Percentiles rank a stretch among this genome's conserved stretches.
Conservation (phyloP, 2,888 invertebrate species). For the Yponomeuta evonymella region DNA sequence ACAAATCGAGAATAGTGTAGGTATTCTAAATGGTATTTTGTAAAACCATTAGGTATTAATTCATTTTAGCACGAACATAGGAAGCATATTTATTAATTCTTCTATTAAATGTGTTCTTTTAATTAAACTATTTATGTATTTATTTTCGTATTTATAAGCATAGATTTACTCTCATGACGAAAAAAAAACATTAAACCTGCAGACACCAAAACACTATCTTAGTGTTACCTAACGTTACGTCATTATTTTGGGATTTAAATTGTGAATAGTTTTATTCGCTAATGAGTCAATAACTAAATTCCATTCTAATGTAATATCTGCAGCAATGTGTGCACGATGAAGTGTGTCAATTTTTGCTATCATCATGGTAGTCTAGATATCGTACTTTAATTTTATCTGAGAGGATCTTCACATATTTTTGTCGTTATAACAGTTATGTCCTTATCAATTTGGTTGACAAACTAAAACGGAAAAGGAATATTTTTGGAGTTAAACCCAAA, state of each 20-base stretch:
- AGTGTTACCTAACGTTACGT: not conserved
- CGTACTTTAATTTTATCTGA: not conserved
- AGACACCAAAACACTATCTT: not conserved
- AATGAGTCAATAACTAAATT: not conserved
- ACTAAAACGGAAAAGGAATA: no score
- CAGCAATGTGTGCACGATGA: not conserved
- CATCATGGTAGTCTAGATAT: not conserved
- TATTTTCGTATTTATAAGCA: not conserved
- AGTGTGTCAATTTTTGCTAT: not conserved
- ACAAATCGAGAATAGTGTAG: constrained; percentile 32
- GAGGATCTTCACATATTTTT: not conserved
- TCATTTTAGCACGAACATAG: constrained; percentile 47
- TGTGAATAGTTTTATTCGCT: not conserved
- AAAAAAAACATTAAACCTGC: not conserved
- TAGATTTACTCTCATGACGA: not conserved
- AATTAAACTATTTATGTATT: not conserved
- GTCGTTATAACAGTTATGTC: not conserved
- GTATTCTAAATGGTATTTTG: constrained; percentile 12
- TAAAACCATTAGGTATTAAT: constrained; percentile 25
- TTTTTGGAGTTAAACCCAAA: no score
- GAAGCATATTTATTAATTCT: constrained; percentile 38
- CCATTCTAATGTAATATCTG: not conserved
- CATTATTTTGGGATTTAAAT: not conserved
- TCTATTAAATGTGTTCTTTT: not conserved
- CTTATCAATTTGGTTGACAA: no score